Base-by-base conservation (phyloP, 1,140 invertebrate species). In the Ceratina calcarata region DNA sequence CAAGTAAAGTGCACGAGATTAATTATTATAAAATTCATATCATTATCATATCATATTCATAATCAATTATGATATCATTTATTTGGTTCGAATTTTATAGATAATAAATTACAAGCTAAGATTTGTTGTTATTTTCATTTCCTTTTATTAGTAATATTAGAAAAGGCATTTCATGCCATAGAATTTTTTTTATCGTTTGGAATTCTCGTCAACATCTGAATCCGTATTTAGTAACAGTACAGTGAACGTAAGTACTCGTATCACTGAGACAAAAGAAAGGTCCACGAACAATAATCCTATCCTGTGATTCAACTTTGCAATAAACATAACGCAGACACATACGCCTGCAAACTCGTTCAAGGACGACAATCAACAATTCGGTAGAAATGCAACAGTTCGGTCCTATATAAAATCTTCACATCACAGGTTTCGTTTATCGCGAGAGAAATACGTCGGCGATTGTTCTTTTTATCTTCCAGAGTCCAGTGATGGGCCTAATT, bases 381-480 rank as follows among this genome's bases (percentile, higher is more conserved):
- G 13, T 78, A 73, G 62, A 74, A 79, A 78, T 64, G 68, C 70
- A 74, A 73, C 62, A 16, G 10, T 32, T 61, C 55, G 10, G 66
- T 74, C 70, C 77, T 73, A 27, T 79, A 79, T 74, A 79, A 79
- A 79, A 74, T 79, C 78, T 67, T 79, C 71, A 71, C 37, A 79
- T 79, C 78, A 79, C 78, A 79, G 71, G 62, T 67, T 66, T 79
- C 49, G 49, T 55, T 78, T 72, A 13, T 72, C 53, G 53, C 51
- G 64, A 51, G 18, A 24, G 3, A 20, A 45, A 16, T 64, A 61
- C 73, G 53, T 71, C 32, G 20, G 7, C 72, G 24, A 13, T 53
- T 51, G n/a, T 45, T 18, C 10, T 4, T 20, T 18, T 22, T 15
- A 32, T 2, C 60, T 32, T 32, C 12, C 2, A 24, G 16, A n/a